phyloP scores from a whole-genome alignment of 2,797 vertebrate species.

The Carapus acus region DNA sequence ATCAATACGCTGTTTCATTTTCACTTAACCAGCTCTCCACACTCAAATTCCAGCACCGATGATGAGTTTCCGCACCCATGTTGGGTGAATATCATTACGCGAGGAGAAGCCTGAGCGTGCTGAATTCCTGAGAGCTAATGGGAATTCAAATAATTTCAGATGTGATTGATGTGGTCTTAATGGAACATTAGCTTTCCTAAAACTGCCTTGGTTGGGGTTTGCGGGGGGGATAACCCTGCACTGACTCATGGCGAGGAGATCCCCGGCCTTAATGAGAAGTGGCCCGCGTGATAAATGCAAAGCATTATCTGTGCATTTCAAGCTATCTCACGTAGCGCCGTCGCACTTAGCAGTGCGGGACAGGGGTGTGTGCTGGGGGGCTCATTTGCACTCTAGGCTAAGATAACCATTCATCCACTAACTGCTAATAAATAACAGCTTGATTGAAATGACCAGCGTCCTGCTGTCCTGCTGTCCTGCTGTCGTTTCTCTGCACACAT shows the following conservation, averaged over 20 bases:
- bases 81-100: constrained; percentile 46
- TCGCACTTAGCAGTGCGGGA: constrained; percentile 13
- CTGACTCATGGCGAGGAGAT: constrained; percentile 12
- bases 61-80: constrained; percentile 39
- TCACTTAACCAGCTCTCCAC: no score
- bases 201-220: constrained; percentile 25
- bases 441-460: constrained; percentile 10
- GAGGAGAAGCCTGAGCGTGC: constrained; percentile 19
- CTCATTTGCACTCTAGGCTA: constrained; percentile 18
- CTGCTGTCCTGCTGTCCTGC: no score
- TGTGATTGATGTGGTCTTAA: constrained; percentile 55
- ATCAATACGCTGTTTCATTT: no score
- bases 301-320: constrained; percentile 33
- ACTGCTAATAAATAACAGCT: constrained; percentile 9
- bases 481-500: no score
- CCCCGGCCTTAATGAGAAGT: constrained; percentile 46
- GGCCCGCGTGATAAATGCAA: constrained; percentile 27
- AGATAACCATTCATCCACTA: constrained; percentile 13
- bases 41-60: background rate
- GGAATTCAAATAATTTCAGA: constrained; percentile 40
- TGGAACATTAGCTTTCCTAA: constrained; percentile 53
- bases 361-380: no score
- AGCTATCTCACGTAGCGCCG: constrained; percentile 10
- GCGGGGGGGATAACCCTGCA: constrained; percentile 24
- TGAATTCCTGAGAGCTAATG: constrained; percentile 39